Base-by-base conservation (phyloP, 2,797 vertebrate genomes). In the Xenopus petersii region DNA sequence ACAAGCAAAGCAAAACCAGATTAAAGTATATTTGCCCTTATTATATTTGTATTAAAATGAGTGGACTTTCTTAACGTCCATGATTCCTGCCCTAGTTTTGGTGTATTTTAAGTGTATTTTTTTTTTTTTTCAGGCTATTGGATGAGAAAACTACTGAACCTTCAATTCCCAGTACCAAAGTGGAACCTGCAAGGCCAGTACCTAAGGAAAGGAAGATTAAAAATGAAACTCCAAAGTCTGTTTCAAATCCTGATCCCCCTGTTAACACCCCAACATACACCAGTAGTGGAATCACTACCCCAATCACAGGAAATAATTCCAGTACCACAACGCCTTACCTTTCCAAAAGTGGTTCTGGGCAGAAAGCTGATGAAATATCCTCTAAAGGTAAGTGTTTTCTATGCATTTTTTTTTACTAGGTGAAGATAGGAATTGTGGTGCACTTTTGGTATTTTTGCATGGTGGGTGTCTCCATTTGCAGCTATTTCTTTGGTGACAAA, bases 121-220 rank as follows among this genome's bases (percentile, higher is more conserved):
- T 26, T 26, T 26, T 26, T 26, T 60, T 60, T 12, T 60, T 60
- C 24, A 79, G 76, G 67, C 51, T n/a, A 17, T 10, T 24, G 6
- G 66, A 79, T 60, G 6, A 26, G 10, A 10, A 60, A 8, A 56
- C 7, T 4, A 2, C 16, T 56, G 64, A 13, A 60, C 30, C 65
- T 6, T 21, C 10, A 12, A 80, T 62, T 11, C 56, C 83, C 73
- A 63, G 81, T 81, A 71, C 78, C 67, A 89, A 84, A 84, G 77
- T 48, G 67, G 81, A 87, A 47, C 15, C 82, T 51, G 5, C 17
- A 9, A 74, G 71, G 79, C 73, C 68, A 16, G 67, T 67, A 7
- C 56, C 75, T 0, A 8, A 46, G 2, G 75, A 79, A 59, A 54
- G 75, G 6, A 81, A 80, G 73, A 81, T 21, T 56, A 81, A 13